Percentiles rank a stretch among this genome's conserved stretches.
Conservation (phyloP, 2,113 vertebrate species). For the Castor canadensis region DNA sequence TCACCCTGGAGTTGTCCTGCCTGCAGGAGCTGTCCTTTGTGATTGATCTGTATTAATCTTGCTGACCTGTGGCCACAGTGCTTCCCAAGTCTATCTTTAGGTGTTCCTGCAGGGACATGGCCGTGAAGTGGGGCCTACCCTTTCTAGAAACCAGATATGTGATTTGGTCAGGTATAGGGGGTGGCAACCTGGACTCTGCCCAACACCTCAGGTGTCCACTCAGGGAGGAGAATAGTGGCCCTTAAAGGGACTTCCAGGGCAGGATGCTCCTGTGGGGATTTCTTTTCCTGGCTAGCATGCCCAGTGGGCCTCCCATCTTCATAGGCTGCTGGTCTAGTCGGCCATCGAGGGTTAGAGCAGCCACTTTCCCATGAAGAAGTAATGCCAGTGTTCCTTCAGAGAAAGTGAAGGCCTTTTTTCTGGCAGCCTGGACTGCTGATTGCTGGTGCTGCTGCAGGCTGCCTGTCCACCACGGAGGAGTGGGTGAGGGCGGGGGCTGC, state of each 20-base stretch:
- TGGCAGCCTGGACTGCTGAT: too few relatives aligned
- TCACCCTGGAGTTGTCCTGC: neutral
- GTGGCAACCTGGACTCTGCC: neutral
- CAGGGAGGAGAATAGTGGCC: neutral
- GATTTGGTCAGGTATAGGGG: neutral
- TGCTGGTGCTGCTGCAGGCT: too few relatives aligned
- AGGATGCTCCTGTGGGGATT: neutral
- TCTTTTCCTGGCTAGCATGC: neutral
- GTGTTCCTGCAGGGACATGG: neutral
- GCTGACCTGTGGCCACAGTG: neutral
- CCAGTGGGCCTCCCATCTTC: neutral
- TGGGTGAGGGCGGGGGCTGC: neutral
- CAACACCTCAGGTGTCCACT: neutral
- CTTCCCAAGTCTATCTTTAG: conserved; percentile 60
- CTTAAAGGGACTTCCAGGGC: neutral
- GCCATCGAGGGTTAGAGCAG: neutral
- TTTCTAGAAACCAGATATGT: conserved; percentile 40
- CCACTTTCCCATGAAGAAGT: neutral
- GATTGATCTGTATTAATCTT: neutral
- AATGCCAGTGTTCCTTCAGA: neutral
- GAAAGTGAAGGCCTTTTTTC: neutral
- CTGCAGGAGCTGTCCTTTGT: neutral
- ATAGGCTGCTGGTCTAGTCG: neutral
- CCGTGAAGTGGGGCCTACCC: neutral
- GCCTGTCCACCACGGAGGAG: neutral